These are phyloP conservation scores for Himalopsyche phryganea DNA, from an alignment of 1,140 invertebrate genomes.

Conservation along the genomic window DNA sequence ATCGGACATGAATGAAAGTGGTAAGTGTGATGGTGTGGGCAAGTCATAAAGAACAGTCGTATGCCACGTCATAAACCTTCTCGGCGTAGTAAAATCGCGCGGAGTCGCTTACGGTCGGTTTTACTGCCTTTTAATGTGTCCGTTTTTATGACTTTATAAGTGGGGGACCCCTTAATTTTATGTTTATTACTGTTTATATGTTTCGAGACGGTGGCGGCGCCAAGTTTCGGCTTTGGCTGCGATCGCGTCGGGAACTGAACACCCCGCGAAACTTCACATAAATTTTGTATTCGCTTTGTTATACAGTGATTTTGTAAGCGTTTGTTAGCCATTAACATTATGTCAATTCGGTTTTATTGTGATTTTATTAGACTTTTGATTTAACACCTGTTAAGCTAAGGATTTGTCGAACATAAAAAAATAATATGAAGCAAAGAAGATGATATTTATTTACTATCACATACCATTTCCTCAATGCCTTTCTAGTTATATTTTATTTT, in stretches of 20 bases:
- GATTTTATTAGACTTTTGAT: slow-evolving; percentile 9
- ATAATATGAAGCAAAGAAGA: no score
- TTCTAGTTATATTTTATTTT: no score
- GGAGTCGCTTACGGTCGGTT: slow-evolving; percentile 22
- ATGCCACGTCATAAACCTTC: slow-evolving; percentile 22
- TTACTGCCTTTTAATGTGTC: slow-evolving; percentile 35
- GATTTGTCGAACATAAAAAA: no score
- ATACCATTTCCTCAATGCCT: no score
- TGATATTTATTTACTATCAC: no score
- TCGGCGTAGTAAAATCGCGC: slow-evolving; percentile 17
- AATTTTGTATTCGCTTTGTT: slow-evolving; percentile 18
- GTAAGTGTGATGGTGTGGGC: no score
- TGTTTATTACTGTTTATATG: slow-evolving; percentile 35
- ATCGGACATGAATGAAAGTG: background rate
- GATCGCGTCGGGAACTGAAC: background rate
- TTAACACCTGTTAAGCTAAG: no score
- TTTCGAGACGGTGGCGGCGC: slow-evolving; percentile 17
- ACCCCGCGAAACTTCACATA: slow-evolving; percentile 7
- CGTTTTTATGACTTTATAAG: slow-evolving; percentile 35
- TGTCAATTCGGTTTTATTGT: slow-evolving; percentile 35
- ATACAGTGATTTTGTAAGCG: slow-evolving; percentile 37
- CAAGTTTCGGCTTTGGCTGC: slow-evolving; percentile 11
- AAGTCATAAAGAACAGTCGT: background rate
- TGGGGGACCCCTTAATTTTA: slow-evolving; percentile 35
- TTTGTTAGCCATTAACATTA: slow-evolving; percentile 5